phyloP scores from a whole-genome alignment of 2,797 vertebrate genomes.

The Pseudochirops corinnae region DNA sequence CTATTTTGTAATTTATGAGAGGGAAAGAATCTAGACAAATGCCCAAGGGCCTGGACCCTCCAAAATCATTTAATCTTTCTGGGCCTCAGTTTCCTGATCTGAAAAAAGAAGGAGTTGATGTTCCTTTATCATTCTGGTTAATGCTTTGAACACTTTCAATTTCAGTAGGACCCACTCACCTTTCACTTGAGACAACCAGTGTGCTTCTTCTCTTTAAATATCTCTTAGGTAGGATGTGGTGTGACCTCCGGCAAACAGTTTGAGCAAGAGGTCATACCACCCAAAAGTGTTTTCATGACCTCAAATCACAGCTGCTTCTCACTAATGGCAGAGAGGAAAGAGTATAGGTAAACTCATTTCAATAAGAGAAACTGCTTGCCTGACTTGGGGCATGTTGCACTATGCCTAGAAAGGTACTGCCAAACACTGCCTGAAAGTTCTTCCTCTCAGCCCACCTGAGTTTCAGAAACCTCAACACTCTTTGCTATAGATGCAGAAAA shows the following conservation, averaged over 20 bases:
- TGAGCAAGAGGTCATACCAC: background rate
- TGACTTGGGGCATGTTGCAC: background rate
- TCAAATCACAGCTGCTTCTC: background rate
- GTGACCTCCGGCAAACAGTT: background rate
- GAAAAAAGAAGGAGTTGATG: background rate
- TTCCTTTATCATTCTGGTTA: background rate
- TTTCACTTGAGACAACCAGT: background rate
- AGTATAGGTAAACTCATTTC: background rate
- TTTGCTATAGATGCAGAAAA: background rate
- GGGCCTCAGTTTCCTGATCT: background rate
- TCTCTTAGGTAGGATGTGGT: no score
- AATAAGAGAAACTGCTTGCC: background rate
- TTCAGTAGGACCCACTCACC: rapidly evolving
- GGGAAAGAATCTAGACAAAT: background rate
- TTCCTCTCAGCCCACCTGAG: background rate
- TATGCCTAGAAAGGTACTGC: background rate
- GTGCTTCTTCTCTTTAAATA: background rate
- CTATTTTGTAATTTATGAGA: background rate
- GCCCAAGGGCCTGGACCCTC: background rate
- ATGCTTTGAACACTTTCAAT: background rate
- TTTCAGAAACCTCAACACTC: background rate
- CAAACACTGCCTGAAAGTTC: background rate
- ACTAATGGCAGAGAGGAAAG: background rate
- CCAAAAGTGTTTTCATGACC: background rate
- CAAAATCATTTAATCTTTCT: background rate